Evolutionary conservation across 2,797 vertebrate species (phyloP).

Genomic region (Parauchenoglanis punctatus): DNA sequence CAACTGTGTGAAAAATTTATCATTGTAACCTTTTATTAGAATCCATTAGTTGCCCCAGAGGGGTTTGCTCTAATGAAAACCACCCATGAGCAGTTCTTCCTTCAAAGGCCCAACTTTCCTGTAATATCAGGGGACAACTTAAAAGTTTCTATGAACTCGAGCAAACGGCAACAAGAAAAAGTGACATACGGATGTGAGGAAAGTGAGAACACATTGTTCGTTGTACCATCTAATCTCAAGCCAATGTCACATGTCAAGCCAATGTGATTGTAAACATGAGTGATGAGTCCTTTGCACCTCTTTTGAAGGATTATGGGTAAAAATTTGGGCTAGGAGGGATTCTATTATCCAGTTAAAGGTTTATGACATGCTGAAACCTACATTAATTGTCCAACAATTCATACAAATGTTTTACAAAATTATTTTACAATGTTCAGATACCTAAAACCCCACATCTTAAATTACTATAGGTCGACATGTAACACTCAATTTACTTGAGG

Average conservation of each 20-base stretch:
- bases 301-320: not conserved
- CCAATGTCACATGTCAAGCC: not conserved
- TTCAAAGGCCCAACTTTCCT: conserved; percentile 17
- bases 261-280: not conserved
- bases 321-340: not conserved
- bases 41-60: conserved; percentile 50
- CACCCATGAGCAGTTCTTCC: not conserved
- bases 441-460: not conserved
- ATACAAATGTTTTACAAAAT: not conserved
- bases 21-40: conserved; percentile 56
- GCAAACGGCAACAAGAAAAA: conserved; percentile 47
- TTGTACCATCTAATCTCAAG: conserved; percentile 15
- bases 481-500: not conserved
- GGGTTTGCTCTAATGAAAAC: conserved; percentile 55
- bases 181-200: conserved; percentile 49
- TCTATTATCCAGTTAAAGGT: not conserved
- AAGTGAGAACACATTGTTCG: conserved; percentile 59
- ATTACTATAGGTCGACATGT: not conserved
- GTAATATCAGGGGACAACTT: conserved; percentile 16
- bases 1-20: conserved; percentile 51
- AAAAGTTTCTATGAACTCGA: conserved; percentile 40
- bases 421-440: not conserved
- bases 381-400: not conserved
- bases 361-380: not conserved
- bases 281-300: not conserved